phyloP scores from a whole-genome alignment of 2,888 invertebrate genomes.

The Drosophila algonquin region DNA sequence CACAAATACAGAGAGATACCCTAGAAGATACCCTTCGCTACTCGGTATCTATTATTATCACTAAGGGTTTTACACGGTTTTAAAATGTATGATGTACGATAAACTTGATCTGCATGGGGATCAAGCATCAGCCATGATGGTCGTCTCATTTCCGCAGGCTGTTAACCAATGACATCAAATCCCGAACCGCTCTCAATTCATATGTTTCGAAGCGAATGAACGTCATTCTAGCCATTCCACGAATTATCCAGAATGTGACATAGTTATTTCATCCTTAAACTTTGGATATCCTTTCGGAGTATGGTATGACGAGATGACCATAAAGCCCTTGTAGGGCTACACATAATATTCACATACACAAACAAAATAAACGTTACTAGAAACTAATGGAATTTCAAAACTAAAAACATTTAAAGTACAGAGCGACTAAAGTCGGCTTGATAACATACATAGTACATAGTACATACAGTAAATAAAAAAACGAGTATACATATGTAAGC shows the following conservation, averaged over 20 bases:
- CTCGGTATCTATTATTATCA: too few species aligned
- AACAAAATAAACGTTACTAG: neutral
- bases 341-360: neutral
- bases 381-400: neutral
- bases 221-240: too few species aligned
- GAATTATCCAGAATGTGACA: too few species aligned
- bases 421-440: neutral
- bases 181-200: too few species aligned
- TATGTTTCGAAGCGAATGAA: neutral
- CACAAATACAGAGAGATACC: neutral
- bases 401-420: neutral
- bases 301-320: neutral
- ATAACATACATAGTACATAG: slow-evolving; percentile 12
- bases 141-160: too few species aligned
- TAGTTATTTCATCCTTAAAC: neutral
- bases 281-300: neutral
- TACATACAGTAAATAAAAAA: neutral
- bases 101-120: too few species aligned
- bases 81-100: too few species aligned
- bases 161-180: too few species aligned
- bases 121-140: too few species aligned
- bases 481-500: too few species aligned
- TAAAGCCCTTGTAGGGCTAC: neutral
- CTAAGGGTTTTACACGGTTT: neutral
- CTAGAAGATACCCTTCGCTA: too few species aligned